Evolutionary conservation across 2,113 vertebrate genomes (phyloP).

Genomic region (Cynoglossus semilaevis): DNA sequence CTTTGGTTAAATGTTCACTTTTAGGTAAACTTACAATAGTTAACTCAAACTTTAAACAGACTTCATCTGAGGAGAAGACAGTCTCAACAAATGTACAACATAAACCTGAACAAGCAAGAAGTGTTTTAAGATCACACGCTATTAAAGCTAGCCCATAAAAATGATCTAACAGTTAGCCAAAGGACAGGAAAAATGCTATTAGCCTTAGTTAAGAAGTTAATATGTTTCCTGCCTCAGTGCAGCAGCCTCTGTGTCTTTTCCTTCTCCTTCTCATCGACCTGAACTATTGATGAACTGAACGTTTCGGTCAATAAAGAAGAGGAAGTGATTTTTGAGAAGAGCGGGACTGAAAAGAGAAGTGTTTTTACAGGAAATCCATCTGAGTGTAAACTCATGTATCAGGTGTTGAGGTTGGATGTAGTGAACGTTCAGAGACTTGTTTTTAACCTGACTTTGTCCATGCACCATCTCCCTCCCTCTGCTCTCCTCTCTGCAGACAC

Average conservation of each 20-base stretch:
- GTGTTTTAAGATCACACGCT: neutral
- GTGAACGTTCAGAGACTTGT: slow-evolving; percentile 14
- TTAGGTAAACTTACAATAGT: too few species aligned
- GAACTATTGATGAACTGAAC: slow-evolving; percentile 55
- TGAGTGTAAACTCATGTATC: slow-evolving; percentile 9
- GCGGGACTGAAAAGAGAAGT: slow-evolving; percentile 34
- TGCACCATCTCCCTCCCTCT: slow-evolving; percentile 17
- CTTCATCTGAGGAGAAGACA: too few species aligned
- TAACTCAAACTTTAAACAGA: too few species aligned
- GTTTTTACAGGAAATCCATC: slow-evolving; percentile 32
- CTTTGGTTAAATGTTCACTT: too few species aligned
- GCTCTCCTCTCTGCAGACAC: slow-evolving; percentile 40
- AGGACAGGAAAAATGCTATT: too few species aligned
- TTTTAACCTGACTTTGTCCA: slow-evolving; percentile 18
- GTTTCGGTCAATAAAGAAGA: slow-evolving; percentile 66
- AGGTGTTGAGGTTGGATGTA: neutral
- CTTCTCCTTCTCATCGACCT: slow-evolving; percentile 47
- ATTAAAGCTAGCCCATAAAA: too few species aligned
- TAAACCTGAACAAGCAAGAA: too few species aligned
- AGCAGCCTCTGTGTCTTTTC: slow-evolving; percentile 45
- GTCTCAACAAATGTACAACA: too few species aligned
- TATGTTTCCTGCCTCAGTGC: slow-evolving; percentile 19
- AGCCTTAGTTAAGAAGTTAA: too few species aligned
- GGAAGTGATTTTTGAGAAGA: slow-evolving; percentile 56
- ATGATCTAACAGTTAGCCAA: too few species aligned